Percentiles rank a stretch among this genome's conserved stretches.
phyloP scores from a whole-genome alignment of 2,888 invertebrate species.

The Ophion ellenae region DNA sequence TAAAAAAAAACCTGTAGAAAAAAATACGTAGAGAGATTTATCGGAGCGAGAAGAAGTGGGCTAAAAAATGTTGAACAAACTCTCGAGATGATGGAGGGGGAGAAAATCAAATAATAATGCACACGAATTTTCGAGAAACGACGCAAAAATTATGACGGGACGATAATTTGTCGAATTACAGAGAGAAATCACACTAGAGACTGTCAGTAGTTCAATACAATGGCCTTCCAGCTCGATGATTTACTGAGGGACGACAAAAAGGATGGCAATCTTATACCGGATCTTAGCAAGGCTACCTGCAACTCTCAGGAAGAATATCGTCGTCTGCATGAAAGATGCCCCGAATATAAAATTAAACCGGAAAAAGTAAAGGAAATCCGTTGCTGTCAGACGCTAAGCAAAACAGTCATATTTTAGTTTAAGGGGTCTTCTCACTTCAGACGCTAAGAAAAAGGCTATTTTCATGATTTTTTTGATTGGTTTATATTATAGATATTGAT shows the following conservation, averaged over 20 bases:
- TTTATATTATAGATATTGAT: too few species aligned
- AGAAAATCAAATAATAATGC: constrained; percentile 26
- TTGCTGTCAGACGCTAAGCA: neutral
- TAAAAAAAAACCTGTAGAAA: constrained; percentile 42
- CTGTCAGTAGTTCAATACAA: constrained; percentile 73
- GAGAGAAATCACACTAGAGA: constrained; percentile 48
- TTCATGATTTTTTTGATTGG: too few species aligned
- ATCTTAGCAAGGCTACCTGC: constrained; percentile 91
- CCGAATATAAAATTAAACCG: constrained; percentile 94
- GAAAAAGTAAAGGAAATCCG: constrained; percentile 87
- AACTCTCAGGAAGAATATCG: constrained; percentile 93
- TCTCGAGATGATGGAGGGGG: constrained; percentile 59
- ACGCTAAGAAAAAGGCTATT: too few species aligned
- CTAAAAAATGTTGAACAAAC: constrained; percentile 35
- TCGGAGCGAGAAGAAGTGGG: constrained; percentile 62
- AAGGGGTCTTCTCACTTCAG: too few species aligned
- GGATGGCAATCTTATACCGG: constrained; percentile 92
- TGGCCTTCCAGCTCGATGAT: constrained; percentile 92
- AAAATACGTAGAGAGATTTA: constrained; percentile 52
- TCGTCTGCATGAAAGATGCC: constrained; percentile 92
- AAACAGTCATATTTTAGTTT: too few species aligned
- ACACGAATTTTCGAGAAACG: constrained; percentile 10
- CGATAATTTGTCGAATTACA: constrained; percentile 69
- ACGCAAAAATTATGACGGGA: constrained; percentile 37
- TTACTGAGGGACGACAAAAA: constrained; percentile 91